phyloP scores from a whole-genome alignment of 1,140 invertebrate genomes.

The Bacillus rossius region DNA sequence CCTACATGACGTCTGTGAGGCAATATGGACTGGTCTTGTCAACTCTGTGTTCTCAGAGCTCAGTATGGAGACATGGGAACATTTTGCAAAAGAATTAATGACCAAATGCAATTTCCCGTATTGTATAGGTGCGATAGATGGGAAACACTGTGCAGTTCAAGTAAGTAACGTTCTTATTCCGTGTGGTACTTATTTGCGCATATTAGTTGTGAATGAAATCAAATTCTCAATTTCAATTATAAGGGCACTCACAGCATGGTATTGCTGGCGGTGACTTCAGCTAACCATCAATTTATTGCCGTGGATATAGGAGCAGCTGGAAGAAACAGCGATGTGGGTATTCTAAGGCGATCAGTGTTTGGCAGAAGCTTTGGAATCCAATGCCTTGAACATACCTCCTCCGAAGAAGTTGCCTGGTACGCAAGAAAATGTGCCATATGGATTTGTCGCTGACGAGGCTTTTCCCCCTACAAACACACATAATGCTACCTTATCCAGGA shows the following conservation, averaged over 20 bases:
- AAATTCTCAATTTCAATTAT: conserved; percentile 33
- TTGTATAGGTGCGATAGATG: conserved; percentile 38
- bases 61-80: conserved; percentile 16
- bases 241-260: conserved; percentile 41
- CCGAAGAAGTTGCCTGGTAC: conserved; percentile 16
- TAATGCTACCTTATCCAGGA: conserved; percentile 24
- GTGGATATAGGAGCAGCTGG: conserved; percentile 36
- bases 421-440: conserved; percentile 4
- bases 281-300: conserved; percentile 34
- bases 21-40: neutral
- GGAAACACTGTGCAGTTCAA: conserved; percentile 37
- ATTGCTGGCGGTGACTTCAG: conserved; percentile 40
- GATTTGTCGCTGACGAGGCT: conserved; percentile 25
- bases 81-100: conserved; percentile 27
- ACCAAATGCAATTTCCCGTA: conserved; percentile 36
- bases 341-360: conserved; percentile 30
- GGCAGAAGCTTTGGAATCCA: conserved; percentile 30
- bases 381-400: conserved; percentile 23
- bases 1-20: neutral
- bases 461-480: conserved; percentile 20
- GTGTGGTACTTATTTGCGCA: no score
- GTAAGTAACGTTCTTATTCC: neutral
- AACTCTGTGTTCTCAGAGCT: neutral
- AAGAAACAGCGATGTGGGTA: conserved; percentile 30
- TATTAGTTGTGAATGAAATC: no score